Evolutionary conservation across 1,140 invertebrate species (phyloP).

Genomic region (Lepeophtheirus salmonis): DNA sequence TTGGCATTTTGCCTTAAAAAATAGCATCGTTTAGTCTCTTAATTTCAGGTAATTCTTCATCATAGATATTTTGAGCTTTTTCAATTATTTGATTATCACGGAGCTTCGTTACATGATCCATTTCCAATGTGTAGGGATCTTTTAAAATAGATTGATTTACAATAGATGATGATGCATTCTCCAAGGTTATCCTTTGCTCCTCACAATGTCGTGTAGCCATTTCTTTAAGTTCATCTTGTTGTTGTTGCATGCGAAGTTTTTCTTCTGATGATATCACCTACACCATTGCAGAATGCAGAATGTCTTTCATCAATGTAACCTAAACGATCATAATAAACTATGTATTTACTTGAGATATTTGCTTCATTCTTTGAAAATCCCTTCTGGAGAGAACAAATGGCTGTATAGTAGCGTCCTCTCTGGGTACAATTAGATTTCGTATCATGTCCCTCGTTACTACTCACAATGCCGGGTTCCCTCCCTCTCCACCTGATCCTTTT

Average conservation of each 20-base stretch:
- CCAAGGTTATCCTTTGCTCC: constrained; percentile 1
- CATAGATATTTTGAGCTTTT: background rate
- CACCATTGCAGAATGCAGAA: background rate
- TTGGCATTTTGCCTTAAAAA: background rate
- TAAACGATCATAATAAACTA: background rate
- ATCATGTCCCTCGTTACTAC: background rate
- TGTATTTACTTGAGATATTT: background rate
- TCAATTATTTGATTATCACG: background rate
- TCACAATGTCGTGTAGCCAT: background rate
- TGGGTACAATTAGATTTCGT: background rate
- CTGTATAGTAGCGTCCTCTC: background rate
- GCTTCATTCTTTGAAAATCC: constrained; percentile 2
- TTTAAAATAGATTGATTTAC: background rate
- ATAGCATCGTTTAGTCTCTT: constrained; percentile 3
- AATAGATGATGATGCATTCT: background rate
- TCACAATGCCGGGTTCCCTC: background rate
- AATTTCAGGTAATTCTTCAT: background rate
- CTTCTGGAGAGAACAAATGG: background rate
- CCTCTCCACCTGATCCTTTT: background rate
- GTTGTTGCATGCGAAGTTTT: background rate
- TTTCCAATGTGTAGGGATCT: background rate
- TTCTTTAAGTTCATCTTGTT: background rate
- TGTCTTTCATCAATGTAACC: background rate
- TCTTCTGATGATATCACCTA: background rate
- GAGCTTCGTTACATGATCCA: background rate